A percentile compares a stretch with the other conserved stretches of the same genome.
phyloP scores from a whole-genome alignment of 1,140 invertebrate species.

The Olivierus martensii region DNA sequence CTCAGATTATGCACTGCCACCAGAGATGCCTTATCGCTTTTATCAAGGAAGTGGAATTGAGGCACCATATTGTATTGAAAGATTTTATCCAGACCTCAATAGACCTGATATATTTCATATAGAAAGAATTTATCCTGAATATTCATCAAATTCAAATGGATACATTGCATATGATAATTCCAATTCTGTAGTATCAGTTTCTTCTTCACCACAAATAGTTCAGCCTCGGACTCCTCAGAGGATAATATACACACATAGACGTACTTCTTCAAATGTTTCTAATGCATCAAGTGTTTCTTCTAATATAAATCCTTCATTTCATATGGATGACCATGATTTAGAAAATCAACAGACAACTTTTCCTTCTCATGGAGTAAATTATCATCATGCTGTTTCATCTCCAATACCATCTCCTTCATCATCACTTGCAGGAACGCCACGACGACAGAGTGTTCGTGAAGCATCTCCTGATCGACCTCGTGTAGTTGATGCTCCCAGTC shows the following conservation, averaged over 20 bases:
- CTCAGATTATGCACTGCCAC: background rate
- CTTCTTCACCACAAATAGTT: slow-evolving; percentile 3
- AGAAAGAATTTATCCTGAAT: slow-evolving; percentile 22
- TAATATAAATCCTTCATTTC: slow-evolving; percentile 44
- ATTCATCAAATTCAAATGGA: slow-evolving; percentile 14
- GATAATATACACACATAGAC: slow-evolving; percentile 35
- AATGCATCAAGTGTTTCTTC: slow-evolving; percentile 39
- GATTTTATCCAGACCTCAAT: slow-evolving; percentile 4
- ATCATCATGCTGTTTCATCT: background rate
- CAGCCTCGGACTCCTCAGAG: slow-evolving; percentile 22
- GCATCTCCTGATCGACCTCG: slow-evolving; percentile 45
- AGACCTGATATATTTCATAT: slow-evolving; percentile 8
- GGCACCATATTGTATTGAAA: slow-evolving; percentile 3
- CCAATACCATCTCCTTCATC: background rate
- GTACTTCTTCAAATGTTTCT: slow-evolving; percentile 57
- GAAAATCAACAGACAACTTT: slow-evolving; percentile 2
- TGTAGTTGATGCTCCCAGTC: slow-evolving; percentile 43
- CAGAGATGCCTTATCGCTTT: slow-evolving; percentile 22
- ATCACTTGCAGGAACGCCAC: background rate
- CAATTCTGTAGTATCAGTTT: slow-evolving; percentile 15
- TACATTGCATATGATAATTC: slow-evolving; percentile 26
- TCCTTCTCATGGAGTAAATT: slow-evolving; percentile 7
- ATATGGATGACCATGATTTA: slow-evolving; percentile 47
- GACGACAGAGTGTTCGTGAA: slow-evolving; percentile 11
- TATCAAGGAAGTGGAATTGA: slow-evolving; percentile 9